Percentiles rank a stretch among this genome's conserved stretches.
These are phyloP conservation scores for Hypselothyrea guttata DNA, from an alignment of 2,888 invertebrate genomes.

Conservation along the genomic window DNA sequence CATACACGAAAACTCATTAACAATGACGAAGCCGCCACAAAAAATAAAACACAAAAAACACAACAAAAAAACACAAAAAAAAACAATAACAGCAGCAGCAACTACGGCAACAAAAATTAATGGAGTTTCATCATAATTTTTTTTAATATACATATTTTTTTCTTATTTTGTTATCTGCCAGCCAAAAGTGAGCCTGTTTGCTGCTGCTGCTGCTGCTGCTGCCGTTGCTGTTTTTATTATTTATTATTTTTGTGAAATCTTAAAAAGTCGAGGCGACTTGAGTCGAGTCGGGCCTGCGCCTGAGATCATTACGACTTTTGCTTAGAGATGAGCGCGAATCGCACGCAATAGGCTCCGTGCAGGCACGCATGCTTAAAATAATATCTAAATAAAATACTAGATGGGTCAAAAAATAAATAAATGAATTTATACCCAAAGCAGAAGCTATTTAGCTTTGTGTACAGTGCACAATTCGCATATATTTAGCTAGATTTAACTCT, in stretches of 20 bases:
- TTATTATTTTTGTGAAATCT: constrained; percentile 74
- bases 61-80: constrained; percentile 18
- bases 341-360: too few relatives aligned
- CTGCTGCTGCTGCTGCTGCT: constrained; percentile 26
- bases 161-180: constrained; percentile 47
- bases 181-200: constrained; percentile 33
- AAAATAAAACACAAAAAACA: constrained; percentile 34
- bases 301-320: constrained; percentile 62
- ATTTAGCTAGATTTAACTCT: too few relatives aligned
- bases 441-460: constrained; percentile 16
- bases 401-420: too few relatives aligned
- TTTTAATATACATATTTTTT: constrained; percentile 17
- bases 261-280: constrained; percentile 45
- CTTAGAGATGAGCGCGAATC: constrained; percentile 5
- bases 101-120: constrained; percentile 66
- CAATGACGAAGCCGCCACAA: constrained; percentile 61
- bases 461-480: neutral
- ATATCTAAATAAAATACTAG: too few relatives aligned
- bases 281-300: constrained; percentile 44
- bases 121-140: constrained; percentile 77
- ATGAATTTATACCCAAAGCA: too few relatives aligned
- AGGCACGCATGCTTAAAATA: too few relatives aligned
- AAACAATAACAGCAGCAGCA: constrained; percentile 29
- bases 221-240: constrained; percentile 57
- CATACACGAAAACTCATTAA: constrained; percentile 78